Evolutionary conservation across 2,797 vertebrate genomes (phyloP).

Genomic region (Sebastes kiyomatsui): DNA sequence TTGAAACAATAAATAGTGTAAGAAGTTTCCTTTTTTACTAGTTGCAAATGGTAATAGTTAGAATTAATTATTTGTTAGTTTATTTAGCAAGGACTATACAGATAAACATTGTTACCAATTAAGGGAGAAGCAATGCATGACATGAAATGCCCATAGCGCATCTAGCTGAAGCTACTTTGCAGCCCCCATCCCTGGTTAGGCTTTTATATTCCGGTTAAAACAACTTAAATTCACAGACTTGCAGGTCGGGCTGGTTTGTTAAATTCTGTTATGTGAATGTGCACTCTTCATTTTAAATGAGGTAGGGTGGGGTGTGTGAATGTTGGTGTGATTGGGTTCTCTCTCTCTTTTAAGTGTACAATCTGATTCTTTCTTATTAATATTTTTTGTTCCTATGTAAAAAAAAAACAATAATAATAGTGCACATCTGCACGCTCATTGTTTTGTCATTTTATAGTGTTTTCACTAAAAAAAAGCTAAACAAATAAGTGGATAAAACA

Average conservation of each 20-base stretch:
- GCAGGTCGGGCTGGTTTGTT: not conserved
- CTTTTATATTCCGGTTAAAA: not conserved
- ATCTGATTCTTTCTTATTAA: not conserved
- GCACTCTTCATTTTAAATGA: not conserved
- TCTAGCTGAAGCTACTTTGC: not conserved
- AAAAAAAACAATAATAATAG: not conserved
- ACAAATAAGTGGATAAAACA: not conserved
- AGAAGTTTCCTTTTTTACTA: not conserved
- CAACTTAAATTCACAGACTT: not conserved
- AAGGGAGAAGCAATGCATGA: not conserved
- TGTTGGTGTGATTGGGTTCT: not conserved
- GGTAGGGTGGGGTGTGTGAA: not conserved
- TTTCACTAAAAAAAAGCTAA: not conserved
- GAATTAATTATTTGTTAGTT: not conserved
- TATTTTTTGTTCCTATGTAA: not conserved
- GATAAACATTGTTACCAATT: not conserved
- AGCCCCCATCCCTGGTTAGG: too few species aligned
- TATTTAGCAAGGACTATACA: not conserved
- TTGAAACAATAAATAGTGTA: not conserved
- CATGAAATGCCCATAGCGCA: not conserved
- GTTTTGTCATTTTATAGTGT: not conserved
- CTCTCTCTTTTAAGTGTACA: not conserved
- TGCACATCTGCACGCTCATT: not conserved
- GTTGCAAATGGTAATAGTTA: not conserved
- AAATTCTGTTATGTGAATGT: not conserved